Base-by-base conservation (phyloP, 2,113 vertebrate species). In the Chunga burmeisteri region DNA sequence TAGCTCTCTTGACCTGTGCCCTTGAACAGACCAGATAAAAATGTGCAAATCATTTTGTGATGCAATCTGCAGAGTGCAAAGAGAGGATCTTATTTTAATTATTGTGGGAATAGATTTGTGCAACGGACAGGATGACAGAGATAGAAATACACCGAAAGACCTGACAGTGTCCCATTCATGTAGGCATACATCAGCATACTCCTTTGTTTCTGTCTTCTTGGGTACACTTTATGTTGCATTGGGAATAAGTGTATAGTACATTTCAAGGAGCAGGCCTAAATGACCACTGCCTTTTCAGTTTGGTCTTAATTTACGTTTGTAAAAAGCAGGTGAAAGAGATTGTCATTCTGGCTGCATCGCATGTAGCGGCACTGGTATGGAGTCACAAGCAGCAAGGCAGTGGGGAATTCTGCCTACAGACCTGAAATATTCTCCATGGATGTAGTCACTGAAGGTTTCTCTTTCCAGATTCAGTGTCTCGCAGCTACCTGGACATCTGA, bases 101-200 rank as follows among this genome's bases (percentile, higher is more conserved):
- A n/a, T 42, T 83, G 6, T 62, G 42, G 90, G 62, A 81, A 27
- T 11, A 72, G 34, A 46, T 84, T 82, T 86, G 49, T 79, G 36
- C 27, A 87, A 23, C 47, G 81, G 75, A 70, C 36, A 77, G 32
- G n/a, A 34, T 79, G 65, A 55, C 52, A 88, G 38, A 79, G n/a
- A 38, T 0, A 58, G 52, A 93, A 90, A 65, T 40, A 27, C 16
- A 42, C 21, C 13, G 17, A 23, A 67, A 77, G 46, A 85, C 16
- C 15, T 94, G 71, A 49, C 63, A 81, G 7, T 0, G 0, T 70
- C n/a, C 40, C 23, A 18, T 2, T 42, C 55, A 38, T 59, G 66
- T 52, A 80, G 40, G n/a, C 0, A 0, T 59, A 55, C 5, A 34
- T 65, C 61, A 80, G 11, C 0, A 0, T 32, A 44, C n/a, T 92